A percentile compares a stretch with the other conserved stretches of the same genome.
phyloP scores from a whole-genome alignment of 92 coral and sea anemone species.

The Zoanthus gigantus region DNA sequence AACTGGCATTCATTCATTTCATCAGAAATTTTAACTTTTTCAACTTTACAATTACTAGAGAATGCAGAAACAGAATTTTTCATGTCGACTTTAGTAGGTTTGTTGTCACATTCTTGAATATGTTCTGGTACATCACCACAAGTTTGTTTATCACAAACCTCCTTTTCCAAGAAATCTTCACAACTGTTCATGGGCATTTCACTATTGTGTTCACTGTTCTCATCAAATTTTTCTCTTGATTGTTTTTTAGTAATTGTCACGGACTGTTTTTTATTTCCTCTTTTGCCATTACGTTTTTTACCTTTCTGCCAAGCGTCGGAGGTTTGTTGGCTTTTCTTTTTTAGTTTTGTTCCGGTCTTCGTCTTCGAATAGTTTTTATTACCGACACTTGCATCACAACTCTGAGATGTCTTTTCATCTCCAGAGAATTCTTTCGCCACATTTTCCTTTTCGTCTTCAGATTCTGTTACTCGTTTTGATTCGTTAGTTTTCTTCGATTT shows the following conservation, averaged over 20 bases:
- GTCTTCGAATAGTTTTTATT: neutral
- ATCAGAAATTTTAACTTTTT: neutral
- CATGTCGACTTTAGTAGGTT: neutral
- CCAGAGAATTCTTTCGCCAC: neutral
- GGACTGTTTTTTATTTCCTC: constrained; percentile 21
- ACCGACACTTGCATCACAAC: neutral
- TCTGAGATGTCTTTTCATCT: neutral
- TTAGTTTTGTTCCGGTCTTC: neutral
- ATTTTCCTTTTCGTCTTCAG: constrained; percentile 18
- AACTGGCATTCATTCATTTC: neutral
- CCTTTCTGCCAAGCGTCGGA: constrained; percentile 17
- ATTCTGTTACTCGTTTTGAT: neutral
- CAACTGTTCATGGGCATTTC: neutral
- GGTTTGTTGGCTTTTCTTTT: constrained; percentile 40
- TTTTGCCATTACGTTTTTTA: constrained; percentile 13
- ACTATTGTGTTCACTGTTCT: neutral
- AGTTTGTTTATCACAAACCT: neutral
- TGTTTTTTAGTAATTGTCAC: neutral
- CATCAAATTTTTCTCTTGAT: neutral
- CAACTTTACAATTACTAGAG: neutral
- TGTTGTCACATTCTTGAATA: too few relatives aligned
- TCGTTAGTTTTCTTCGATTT: constrained; percentile 23
- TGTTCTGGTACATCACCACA: neutral
- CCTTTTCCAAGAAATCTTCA: neutral
- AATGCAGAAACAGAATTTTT: neutral